Evolutionary conservation across 2,888 invertebrate species (phyloP).

Genomic region (Aphodius sticticus): DNA sequence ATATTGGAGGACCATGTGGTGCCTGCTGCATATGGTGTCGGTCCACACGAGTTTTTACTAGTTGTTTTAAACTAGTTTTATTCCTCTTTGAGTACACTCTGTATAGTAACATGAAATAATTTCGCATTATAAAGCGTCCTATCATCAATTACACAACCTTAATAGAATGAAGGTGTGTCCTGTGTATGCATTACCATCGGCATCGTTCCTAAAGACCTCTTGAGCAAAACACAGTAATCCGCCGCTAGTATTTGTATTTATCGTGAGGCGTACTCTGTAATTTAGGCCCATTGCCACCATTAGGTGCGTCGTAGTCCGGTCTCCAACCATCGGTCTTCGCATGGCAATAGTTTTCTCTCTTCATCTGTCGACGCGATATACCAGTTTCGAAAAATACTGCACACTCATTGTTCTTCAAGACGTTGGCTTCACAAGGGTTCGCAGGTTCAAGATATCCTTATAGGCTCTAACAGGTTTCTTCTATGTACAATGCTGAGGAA

Average conservation of each 20-base stretch:
- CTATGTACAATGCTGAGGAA: too few relatives aligned
- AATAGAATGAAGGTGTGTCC: too few relatives aligned
- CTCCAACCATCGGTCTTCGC: slow-evolving; percentile 4
- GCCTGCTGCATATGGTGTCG: too few relatives aligned
- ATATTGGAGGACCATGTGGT: too few relatives aligned
- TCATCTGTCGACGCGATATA: neutral
- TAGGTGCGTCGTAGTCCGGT: slow-evolving; percentile 8
- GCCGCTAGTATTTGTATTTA: slow-evolving; percentile 21
- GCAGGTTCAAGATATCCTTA: neutral
- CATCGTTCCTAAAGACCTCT: slow-evolving; percentile 13
- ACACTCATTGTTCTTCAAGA: slow-evolving; percentile 18
- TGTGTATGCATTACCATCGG: neutral
- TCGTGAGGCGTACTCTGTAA: slow-evolving; percentile 12
- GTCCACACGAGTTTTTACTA: too few relatives aligned
- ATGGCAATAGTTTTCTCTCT: neutral
- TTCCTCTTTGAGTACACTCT: too few relatives aligned
- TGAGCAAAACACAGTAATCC: slow-evolving; percentile 20
- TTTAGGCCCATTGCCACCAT: slow-evolving; percentile 15
- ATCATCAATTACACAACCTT: too few relatives aligned
- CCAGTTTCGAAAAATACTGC: slow-evolving; percentile 20
- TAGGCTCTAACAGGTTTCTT: too few relatives aligned
- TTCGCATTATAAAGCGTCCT: too few relatives aligned
- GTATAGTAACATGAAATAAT: too few relatives aligned
- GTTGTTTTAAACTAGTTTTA: too few relatives aligned
- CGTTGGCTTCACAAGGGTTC: neutral